A percentile compares a stretch with the other conserved stretches of the same genome.
phyloP scores from a whole-genome alignment of 1,140 invertebrate genomes.

The Diplogasteroides magnus region DNA sequence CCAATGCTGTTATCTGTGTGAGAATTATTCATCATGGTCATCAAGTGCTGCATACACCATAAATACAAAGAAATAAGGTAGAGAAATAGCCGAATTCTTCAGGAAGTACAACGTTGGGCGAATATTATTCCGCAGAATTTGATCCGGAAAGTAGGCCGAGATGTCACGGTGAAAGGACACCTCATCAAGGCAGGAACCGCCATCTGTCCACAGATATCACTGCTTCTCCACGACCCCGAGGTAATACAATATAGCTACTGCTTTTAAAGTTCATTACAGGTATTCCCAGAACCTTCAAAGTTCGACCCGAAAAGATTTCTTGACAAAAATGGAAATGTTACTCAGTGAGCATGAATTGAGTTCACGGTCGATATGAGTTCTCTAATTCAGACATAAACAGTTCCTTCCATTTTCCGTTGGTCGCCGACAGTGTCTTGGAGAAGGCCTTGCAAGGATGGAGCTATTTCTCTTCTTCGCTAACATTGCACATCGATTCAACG shows the following conservation, averaged over 20 bases:
- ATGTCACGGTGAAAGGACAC: slow-evolving; percentile 69
- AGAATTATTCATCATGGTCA: slow-evolving; percentile 6
- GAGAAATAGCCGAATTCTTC: background rate
- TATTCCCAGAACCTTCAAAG: slow-evolving; percentile 77
- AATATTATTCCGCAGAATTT: slow-evolving; percentile 26
- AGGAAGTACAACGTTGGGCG: background rate
- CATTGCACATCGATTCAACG: slow-evolving; percentile 74
- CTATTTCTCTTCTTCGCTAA: slow-evolving; percentile 80
- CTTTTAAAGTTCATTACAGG: slow-evolving; percentile 52
- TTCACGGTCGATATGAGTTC: background rate
- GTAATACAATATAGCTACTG: background rate
- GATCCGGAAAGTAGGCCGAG: slow-evolving; percentile 45
- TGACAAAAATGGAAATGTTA: slow-evolving; percentile 68
- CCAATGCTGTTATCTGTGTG: slow-evolving; percentile 25
- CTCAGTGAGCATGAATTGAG: slow-evolving; percentile 60
- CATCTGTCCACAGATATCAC: slow-evolving; percentile 76
- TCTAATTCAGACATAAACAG: slow-evolving; percentile 69
- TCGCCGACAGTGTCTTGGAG: slow-evolving; percentile 78
- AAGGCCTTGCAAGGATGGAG: slow-evolving; percentile 81
- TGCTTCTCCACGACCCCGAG: slow-evolving; percentile 75
- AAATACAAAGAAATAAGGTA: slow-evolving; percentile 23
- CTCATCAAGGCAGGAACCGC: slow-evolving; percentile 71
- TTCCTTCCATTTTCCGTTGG: slow-evolving; percentile 84
- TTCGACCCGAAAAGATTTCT: slow-evolving; percentile 78
- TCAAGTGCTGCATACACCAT: background rate